A percentile compares a stretch with the other conserved stretches of the same genome.
Evolutionary conservation across 2,113 vertebrate species (phyloP).

Genomic region (Smithornis capensis): DNA sequence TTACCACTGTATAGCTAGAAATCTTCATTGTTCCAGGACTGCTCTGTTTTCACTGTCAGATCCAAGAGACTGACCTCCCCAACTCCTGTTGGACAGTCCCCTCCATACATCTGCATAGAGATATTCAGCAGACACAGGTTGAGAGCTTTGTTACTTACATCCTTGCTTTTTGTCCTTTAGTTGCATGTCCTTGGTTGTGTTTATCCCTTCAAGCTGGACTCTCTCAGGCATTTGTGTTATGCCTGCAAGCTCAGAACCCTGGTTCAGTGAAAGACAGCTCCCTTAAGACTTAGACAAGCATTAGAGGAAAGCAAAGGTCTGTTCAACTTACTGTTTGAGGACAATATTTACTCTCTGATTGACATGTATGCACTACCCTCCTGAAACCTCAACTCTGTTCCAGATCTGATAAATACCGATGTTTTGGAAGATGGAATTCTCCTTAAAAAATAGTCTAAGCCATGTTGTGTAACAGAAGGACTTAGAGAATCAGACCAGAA

Average conservation of each 20-base stretch:
- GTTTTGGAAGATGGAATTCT: background rate
- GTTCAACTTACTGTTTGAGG: background rate
- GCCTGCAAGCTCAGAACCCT: background rate
- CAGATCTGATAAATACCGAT: background rate
- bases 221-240: conserved; percentile 16
- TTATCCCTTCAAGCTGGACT: conserved; percentile 1
- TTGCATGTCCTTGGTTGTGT: background rate
- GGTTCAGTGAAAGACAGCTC: background rate
- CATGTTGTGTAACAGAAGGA: background rate
- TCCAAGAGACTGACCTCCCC: background rate
- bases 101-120: background rate
- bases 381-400: background rate
- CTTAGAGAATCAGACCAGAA: background rate
- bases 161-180: background rate
- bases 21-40: background rate
- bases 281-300: conserved; percentile 18
- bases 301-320: conserved; percentile 26
- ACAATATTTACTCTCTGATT: conserved; percentile 30
- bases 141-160: background rate
- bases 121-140: background rate
- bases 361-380: background rate
- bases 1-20: background rate
- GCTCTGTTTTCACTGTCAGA: background rate
- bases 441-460: background rate
- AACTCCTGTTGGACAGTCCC: background rate